Conservation (phyloP, 2,888 invertebrate genomes). For the Andrena minutula region DNA sequence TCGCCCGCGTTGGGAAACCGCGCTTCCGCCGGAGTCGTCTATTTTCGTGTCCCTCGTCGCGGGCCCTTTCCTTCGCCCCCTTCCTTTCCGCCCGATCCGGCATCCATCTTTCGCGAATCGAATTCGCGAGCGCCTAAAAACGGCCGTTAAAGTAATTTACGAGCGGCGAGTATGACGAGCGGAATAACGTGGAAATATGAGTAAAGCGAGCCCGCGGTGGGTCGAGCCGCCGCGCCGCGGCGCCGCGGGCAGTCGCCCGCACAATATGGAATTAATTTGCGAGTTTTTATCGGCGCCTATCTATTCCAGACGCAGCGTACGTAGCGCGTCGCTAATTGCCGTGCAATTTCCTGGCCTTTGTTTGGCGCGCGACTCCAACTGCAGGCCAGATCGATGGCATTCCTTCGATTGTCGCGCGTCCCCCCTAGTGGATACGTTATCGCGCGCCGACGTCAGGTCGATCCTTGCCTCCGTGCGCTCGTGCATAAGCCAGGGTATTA, state of each 20-base stretch:
- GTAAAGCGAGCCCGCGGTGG: neutral
- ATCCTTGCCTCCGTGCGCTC: neutral
- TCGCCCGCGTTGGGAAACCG: conserved; percentile 74
- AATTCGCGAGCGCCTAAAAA: conserved; percentile 33
- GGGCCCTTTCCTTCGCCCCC: conserved; percentile 42
- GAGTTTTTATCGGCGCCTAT: conserved; percentile 23
- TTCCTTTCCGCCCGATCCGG: conserved; percentile 27
- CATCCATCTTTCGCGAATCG: conserved; percentile 49
- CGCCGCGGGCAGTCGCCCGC: neutral
- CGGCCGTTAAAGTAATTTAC: conserved; percentile 28
- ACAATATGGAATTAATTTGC: conserved; percentile 35
- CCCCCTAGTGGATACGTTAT: neutral
- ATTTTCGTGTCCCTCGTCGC: conserved; percentile 69
- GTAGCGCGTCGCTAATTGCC: conserved; percentile 2
- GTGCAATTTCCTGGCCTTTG: conserved; percentile 50
- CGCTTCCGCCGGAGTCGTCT: conserved; percentile 75
- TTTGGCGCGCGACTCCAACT: neutral
- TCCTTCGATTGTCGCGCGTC: neutral
- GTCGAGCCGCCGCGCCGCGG: neutral
- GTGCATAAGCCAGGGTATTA: neutral
- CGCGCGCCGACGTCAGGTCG: neutral
- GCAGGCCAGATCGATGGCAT: conserved; percentile 1
- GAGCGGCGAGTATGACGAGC: conserved; percentile 21
- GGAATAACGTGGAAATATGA: conserved; percentile 15
- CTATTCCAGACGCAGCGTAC: neutral